phyloP scores from a whole-genome alignment of 1,140 invertebrate species.

The Drosophila carrolli region DNA sequence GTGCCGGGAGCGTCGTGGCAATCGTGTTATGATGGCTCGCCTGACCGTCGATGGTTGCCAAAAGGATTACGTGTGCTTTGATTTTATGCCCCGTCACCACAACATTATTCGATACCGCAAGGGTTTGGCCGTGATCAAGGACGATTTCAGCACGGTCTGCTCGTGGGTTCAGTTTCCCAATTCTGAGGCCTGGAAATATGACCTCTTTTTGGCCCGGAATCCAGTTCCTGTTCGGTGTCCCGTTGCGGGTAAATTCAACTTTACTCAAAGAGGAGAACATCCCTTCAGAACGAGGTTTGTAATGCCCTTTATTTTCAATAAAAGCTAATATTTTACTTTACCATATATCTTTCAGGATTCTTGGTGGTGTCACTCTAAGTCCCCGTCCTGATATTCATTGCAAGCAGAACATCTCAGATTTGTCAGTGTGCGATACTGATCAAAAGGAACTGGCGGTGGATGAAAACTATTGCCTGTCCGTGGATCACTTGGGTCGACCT shows the following conservation, averaged over 20 bases:
- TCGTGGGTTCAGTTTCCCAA: slow-evolving; percentile 97
- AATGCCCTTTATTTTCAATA: too few species aligned
- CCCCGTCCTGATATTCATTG: slow-evolving; percentile 97
- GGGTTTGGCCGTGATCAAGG: slow-evolving; percentile 94
- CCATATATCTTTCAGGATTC: slow-evolving; percentile 87
- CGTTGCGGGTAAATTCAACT: slow-evolving; percentile 97
- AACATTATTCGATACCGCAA: slow-evolving; percentile 96
- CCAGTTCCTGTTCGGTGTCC: slow-evolving; percentile 97
- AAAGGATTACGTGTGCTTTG: slow-evolving; percentile 98
- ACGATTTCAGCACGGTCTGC: slow-evolving; percentile 95
- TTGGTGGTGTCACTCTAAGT: slow-evolving; percentile 96
- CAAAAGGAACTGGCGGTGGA: slow-evolving; percentile 97
- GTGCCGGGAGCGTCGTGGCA: slow-evolving; percentile 95
- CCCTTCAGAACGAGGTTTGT: slow-evolving; percentile 91
- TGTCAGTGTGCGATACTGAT: slow-evolving; percentile 96
- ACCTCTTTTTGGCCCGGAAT: slow-evolving; percentile 94
- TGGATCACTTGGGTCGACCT: slow-evolving; percentile 96
- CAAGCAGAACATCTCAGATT: slow-evolving; percentile 96
- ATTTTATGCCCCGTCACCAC: slow-evolving; percentile 97
- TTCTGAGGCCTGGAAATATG: slow-evolving; percentile 94
- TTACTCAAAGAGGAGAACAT: slow-evolving; percentile 94
- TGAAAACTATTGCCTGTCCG: slow-evolving; percentile 97
- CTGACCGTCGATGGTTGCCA: slow-evolving; percentile 98
- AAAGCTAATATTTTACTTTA: background rate
- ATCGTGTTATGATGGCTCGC: slow-evolving; percentile 96